Conservation (phyloP, 2,113 vertebrate genomes). For the Oreochromis aureus region DNA sequence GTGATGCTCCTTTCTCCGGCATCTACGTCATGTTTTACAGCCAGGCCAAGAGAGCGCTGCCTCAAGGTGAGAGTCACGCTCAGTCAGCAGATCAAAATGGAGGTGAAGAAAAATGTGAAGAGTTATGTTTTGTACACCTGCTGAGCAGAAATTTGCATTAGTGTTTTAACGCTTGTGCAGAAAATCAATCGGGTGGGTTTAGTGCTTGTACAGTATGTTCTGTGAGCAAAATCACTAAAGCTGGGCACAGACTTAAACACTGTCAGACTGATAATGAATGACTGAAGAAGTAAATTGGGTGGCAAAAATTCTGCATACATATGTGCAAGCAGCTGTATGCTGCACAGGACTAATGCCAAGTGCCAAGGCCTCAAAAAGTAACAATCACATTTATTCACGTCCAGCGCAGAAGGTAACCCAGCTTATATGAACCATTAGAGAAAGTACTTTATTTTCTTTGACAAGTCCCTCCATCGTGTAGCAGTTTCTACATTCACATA, state of each 20-base stretch:
- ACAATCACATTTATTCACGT: background rate
- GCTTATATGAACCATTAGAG: background rate
- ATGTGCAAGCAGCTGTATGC: background rate
- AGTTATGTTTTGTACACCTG: background rate
- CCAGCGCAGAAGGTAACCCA: background rate
- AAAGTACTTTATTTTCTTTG: background rate
- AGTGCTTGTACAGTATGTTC: background rate
- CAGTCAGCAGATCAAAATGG: background rate
- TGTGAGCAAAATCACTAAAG: background rate
- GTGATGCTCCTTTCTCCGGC: conserved; percentile 94
- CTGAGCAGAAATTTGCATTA: background rate
- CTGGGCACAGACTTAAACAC: background rate
- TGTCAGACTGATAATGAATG: background rate
- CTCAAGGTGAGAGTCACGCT: conserved; percentile 62
- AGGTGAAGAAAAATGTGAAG: background rate
- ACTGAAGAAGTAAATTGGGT: background rate
- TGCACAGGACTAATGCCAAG: background rate
- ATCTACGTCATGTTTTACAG: conserved; percentile 98
- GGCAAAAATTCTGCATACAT: background rate
- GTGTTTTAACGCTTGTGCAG: background rate
- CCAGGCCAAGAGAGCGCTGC: conserved; percentile 80
- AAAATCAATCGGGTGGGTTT: background rate
- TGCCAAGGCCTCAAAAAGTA: too few species aligned
- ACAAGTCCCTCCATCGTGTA: background rate
- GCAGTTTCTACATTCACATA: rapidly evolving